A percentile compares a stretch with the other conserved stretches of the same genome.
Evolutionary conservation across 1,140 invertebrate genomes (phyloP).

Genomic region (Belonocnema kinseyi): DNA sequence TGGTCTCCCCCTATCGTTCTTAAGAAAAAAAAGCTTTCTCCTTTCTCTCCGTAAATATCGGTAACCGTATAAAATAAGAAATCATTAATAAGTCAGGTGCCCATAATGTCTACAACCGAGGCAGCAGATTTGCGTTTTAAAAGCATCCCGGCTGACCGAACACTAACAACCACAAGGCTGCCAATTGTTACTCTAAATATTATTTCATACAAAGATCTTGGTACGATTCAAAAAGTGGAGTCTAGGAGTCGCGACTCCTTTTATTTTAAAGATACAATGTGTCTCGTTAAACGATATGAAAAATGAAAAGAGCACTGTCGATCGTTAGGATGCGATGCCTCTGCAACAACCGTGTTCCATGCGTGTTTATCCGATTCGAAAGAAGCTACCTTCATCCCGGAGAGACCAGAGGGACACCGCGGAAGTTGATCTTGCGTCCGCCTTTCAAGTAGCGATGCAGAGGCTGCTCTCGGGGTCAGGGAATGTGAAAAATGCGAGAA

Average conservation of each 20-base stretch:
- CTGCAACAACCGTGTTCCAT: constrained; percentile 39
- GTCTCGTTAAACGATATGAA: constrained; percentile 57
- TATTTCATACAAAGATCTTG: constrained; percentile 60
- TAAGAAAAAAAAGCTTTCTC: constrained; percentile 33
- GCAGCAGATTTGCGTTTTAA: too few relatives aligned
- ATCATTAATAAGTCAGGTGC: constrained; percentile 31
- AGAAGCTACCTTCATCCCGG: constrained; percentile 47
- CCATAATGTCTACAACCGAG: too few relatives aligned
- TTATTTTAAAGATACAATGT: constrained; percentile 52
- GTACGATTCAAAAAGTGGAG: constrained; percentile 40
- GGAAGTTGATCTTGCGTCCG: constrained; percentile 55
- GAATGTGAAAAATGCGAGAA: constrained; percentile 33
- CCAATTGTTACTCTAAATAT: constrained; percentile 54
- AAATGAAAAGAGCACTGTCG: constrained; percentile 43
- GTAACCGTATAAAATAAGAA: constrained; percentile 42
- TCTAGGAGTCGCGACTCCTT: constrained; percentile 5
- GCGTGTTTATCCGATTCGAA: constrained; percentile 50
- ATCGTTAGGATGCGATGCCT: constrained; percentile 39
- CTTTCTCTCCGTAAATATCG: constrained; percentile 32
- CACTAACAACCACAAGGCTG: constrained; percentile 45
- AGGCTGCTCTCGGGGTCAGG: constrained; percentile 43
- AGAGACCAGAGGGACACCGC: constrained; percentile 27
- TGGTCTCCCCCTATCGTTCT: constrained; percentile 31
- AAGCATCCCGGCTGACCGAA: too few relatives aligned
- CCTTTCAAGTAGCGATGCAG: constrained; percentile 54